A percentile compares a stretch with the other conserved stretches of the same genome.
Evolutionary conservation across 37 sponge, comb jelly and placozoan genomes (phyloP).

Genomic region (Hexactinellida sp.): DNA sequence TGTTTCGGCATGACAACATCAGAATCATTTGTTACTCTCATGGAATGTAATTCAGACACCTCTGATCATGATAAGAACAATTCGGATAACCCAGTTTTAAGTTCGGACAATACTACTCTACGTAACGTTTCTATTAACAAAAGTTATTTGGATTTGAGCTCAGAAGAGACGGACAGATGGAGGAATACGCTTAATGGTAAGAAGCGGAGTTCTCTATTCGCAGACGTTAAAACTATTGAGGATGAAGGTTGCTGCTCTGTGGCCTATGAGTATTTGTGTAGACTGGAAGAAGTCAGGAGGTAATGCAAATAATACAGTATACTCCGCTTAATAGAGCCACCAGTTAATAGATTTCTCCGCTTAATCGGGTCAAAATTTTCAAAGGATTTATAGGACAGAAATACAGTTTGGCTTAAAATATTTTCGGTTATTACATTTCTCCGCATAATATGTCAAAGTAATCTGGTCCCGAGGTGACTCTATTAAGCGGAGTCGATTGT

Average conservation of each 20-base stretch:
- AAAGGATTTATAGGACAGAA: too few species aligned
- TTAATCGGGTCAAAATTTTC: too few species aligned
- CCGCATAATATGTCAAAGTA: too few species aligned
- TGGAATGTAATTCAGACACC: too few species aligned
- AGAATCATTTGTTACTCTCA: neutral
- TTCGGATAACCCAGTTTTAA: neutral
- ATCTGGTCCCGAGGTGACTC: too few species aligned
- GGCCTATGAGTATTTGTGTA: conserved; percentile 3
- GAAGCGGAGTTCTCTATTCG: neutral
- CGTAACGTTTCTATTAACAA: neutral
- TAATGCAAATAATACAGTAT: too few species aligned
- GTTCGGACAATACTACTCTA: neutral
- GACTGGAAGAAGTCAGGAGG: conserved; percentile 1
- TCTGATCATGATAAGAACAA: neutral
- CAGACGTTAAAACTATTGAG: neutral
- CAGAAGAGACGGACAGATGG: neutral
- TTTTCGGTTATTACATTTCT: too few species aligned
- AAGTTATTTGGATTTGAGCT: neutral
- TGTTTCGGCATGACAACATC: neutral
- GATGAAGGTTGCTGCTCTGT: neutral
- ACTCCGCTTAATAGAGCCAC: too few species aligned
- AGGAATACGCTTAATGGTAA: neutral
- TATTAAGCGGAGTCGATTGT: too few species aligned
- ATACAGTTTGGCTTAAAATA: too few species aligned
- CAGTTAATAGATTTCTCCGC: too few species aligned